phyloP scores from a whole-genome alignment of 2,797 vertebrate species.

The Lophotriccus pileatus region DNA sequence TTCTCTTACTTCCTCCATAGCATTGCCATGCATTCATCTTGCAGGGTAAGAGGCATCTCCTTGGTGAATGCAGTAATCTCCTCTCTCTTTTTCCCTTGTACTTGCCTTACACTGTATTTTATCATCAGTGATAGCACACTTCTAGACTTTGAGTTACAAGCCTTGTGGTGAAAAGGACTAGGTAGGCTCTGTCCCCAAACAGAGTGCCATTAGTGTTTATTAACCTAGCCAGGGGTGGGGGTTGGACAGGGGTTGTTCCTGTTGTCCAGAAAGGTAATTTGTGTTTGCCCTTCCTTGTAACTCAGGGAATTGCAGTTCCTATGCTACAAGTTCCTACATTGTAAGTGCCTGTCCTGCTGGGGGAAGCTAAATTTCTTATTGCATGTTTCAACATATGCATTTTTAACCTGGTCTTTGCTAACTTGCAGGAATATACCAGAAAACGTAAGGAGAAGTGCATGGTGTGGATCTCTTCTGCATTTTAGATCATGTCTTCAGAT shows the following conservation, averaged over 20 bases:
- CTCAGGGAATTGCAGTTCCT: conserved; percentile 2
- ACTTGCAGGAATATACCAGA: not conserved
- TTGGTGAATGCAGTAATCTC: not conserved
- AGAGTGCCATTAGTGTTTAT: conserved; percentile 50
- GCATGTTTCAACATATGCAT: not conserved
- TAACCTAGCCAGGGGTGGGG: conserved; percentile 6
- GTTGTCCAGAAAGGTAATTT: conserved; percentile 60
- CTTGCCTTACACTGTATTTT: not conserved
- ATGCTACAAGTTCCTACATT: not conserved
- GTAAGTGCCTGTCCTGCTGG: not conserved
- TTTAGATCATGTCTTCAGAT: not conserved
- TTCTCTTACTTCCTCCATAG: conserved; percentile 1
- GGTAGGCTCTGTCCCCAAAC: not conserved
- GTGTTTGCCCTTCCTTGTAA: conserved; percentile 59
- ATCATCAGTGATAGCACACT: not conserved
- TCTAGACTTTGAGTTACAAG: not conserved
- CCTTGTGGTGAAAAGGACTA: not conserved
- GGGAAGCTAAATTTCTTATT: not conserved
- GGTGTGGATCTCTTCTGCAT: not conserved
- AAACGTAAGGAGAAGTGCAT: not conserved
- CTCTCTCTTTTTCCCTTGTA: not conserved
- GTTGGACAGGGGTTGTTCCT: not conserved
- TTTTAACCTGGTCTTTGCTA: conserved; percentile 1
- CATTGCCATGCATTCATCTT: not conserved
- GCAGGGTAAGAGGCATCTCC: not conserved